Base-by-base conservation (phyloP, 2,888 invertebrate genomes). In the Apoderus coryli region DNA sequence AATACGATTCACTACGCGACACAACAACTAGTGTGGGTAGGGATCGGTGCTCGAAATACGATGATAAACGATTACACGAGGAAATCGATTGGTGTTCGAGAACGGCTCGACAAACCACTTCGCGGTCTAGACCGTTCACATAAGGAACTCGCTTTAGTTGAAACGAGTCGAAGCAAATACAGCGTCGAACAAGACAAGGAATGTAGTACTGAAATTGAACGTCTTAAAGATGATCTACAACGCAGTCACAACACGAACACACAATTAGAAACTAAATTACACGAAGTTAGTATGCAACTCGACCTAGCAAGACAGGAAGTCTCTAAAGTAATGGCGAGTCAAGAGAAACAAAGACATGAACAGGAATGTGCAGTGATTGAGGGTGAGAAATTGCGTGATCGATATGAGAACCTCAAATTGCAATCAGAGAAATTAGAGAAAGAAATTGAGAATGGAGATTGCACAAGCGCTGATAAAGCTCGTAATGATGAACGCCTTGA, bases 291-390 rank as follows among this genome's bases (percentile, higher is more conserved):
- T 44, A 68, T 84, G 49, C 85, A 86, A 54, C 59, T 85, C 39
- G 85, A 86, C 50, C 57, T 84, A 28, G 76, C 79, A 22, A 76
- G 79, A 50, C 72, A 75, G 29, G 86, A 86, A 55, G 73, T 79
- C 10, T 65, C 70, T 16, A 86, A 86, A 56, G 62, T 76, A 11
- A 66, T 72, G 40, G 69, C 71, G 22, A 68, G 69, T 22, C 77
- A 86, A 54, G 86, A 86, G 45, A 80, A 82, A 50, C 79, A 81
- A 53, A 67, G 82, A 22, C 63, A 69, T 39, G 84, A 86, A 47
- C 64, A 84, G 46, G 88, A 84, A 56, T 67, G 85, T 25, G 76
- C 85, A 42, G 76, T 82, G 49, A 84, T 88, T 53, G 88, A 88
- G 60, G 76, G 82, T 45, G 88, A 88, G 53, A 88, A 88, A 61